phyloP scores from a whole-genome alignment of 2,113 vertebrate species.

The Hippocampus zosterae region DNA sequence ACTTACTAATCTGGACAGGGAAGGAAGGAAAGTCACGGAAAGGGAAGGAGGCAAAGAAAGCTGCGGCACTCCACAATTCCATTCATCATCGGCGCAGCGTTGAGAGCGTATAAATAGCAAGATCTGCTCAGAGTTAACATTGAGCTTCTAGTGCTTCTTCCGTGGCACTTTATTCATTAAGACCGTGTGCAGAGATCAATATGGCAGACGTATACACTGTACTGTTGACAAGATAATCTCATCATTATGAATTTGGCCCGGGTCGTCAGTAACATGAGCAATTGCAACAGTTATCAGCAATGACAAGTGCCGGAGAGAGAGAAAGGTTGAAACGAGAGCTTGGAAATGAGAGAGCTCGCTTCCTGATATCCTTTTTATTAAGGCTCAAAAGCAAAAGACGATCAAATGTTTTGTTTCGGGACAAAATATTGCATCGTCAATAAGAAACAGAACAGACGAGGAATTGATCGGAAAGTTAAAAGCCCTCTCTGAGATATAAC shows the following conservation, averaged over 20 bases:
- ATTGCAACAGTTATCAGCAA: conserved; percentile 64
- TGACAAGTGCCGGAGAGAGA: conserved; percentile 55
- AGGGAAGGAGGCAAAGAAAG: conserved; percentile 4
- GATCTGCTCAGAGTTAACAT: conserved; percentile 52
- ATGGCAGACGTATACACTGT: conserved; percentile 60
- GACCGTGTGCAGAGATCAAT: conserved; percentile 62
- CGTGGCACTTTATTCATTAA: conserved; percentile 69
- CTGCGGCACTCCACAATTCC: conserved; percentile 22
- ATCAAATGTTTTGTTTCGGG: conserved; percentile 52
- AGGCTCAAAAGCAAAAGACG: conserved; percentile 45
- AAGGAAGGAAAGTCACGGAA: conserved; percentile 6
- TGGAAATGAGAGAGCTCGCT: conserved; percentile 7
- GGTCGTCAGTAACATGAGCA: conserved; percentile 67
- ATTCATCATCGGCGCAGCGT: conserved; percentile 57
- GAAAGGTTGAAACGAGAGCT: conserved; percentile 14
- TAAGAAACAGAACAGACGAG: conserved; percentile 44
- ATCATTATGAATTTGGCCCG: conserved; percentile 72
- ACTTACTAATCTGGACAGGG: conserved; percentile 31
- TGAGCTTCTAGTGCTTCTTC: conserved; percentile 55
- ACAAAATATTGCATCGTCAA: conserved; percentile 50
- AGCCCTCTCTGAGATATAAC: conserved; percentile 40
- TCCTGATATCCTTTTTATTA: conserved; percentile 25
- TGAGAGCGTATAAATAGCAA: conserved; percentile 51
- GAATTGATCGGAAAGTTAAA: conserved; percentile 58
- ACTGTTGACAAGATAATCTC: conserved; percentile 74